These are phyloP conservation scores for Meloidogyne chitwoodi DNA, from an alignment of 1,140 invertebrate species.

Conservation along the genomic window DNA sequence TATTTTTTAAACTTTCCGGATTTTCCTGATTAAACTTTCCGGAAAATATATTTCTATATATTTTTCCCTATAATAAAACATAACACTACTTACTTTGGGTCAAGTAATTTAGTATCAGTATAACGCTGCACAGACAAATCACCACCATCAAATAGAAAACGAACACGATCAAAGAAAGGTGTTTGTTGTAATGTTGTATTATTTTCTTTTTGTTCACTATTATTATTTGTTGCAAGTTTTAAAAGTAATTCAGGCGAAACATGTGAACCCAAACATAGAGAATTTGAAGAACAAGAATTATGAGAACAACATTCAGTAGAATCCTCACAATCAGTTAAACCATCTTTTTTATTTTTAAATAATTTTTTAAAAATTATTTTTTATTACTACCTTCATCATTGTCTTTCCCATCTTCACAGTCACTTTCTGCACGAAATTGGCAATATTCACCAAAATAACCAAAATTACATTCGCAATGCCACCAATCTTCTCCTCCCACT, in stretches of 20 bases:
- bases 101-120: constrained; percentile 85
- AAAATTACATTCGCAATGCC: constrained; percentile 85
- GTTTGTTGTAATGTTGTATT: background rate
- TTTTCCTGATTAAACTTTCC: background rate
- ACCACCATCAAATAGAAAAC: constrained; percentile 93
- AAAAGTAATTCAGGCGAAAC: constrained; percentile 84
- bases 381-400: constrained; percentile 83
- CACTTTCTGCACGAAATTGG: constrained; percentile 76
- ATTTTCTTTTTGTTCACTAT: background rate
- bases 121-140: constrained; percentile 82
- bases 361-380: background rate
- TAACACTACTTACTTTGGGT: constrained; percentile 79
- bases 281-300: constrained; percentile 71
- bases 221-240: constrained; percentile 85
- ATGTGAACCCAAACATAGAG: constrained; percentile 32
- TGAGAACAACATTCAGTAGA: constrained; percentile 84
- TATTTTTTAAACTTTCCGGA: too few relatives aligned
- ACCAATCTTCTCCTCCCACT: constrained; percentile 71
- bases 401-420: constrained; percentile 83
- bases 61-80: background rate
- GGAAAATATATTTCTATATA: background rate
- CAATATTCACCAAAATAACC: constrained; percentile 90
- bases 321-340: constrained; percentile 90
- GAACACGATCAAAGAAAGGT: constrained; percentile 88
- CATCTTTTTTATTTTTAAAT: constrained; percentile 72